phyloP scores from a whole-genome alignment of 2,797 vertebrate species.

The Coccyzus lansbergi region DNA sequence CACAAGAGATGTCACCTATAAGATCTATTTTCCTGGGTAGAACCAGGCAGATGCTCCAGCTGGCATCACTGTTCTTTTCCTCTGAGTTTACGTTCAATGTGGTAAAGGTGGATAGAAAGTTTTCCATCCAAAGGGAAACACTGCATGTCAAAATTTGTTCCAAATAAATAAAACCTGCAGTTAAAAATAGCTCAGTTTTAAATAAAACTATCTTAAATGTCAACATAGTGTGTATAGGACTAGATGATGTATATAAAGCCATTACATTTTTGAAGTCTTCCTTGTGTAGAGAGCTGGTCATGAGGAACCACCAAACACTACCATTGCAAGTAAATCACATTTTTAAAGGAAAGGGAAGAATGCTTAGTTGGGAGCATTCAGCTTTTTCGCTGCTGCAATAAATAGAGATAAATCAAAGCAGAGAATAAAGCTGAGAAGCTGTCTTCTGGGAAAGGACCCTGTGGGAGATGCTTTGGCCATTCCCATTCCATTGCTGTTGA shows the following conservation, averaged over 20 bases:
- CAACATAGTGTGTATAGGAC: rapidly evolving
- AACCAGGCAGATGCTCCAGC: no score
- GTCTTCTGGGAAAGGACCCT: background rate
- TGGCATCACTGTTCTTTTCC: no score
- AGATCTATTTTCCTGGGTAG: no score
- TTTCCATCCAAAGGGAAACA: no score
- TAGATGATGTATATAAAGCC: background rate
- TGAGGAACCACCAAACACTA: background rate
- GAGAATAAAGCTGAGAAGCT: background rate
- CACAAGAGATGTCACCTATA: no score
- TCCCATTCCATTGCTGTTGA: rapidly evolving
- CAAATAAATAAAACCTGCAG: no score
- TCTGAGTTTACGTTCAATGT: no score
- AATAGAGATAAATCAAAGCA: background rate
- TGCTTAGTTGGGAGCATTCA: background rate
- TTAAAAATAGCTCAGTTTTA: background rate
- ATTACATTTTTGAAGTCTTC: background rate
- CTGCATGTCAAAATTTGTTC: no score
- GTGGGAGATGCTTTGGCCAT: rapidly evolving
- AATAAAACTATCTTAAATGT: background rate
- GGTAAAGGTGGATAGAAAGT: no score
- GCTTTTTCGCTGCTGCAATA: background rate
- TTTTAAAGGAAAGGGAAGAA: background rate
- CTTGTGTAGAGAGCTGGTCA: background rate
- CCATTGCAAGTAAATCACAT: background rate